phyloP scores from a whole-genome alignment of 1,140 invertebrate species.

The Lasaia peninsularis region DNA sequence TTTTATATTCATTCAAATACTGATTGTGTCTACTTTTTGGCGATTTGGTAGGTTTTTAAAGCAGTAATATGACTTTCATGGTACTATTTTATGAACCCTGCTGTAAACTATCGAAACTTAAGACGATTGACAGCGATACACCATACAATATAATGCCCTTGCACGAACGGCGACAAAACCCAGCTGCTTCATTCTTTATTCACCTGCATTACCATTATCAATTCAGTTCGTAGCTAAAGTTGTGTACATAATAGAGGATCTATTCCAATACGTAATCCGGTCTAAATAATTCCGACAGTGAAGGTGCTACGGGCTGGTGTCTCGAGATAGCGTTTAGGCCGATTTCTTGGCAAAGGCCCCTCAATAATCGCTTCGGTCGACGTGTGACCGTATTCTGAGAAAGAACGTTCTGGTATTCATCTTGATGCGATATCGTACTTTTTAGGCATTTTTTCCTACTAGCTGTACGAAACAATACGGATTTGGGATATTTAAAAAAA shows the following conservation, averaged over 20 bases:
- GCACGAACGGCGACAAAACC: neutral
- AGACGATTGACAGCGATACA: too few species aligned
- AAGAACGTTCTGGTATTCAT: neutral
- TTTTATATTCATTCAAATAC: too few species aligned
- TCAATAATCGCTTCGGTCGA: constrained; percentile 28
- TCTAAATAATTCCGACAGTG: constrained; percentile 28
- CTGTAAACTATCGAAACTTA: too few species aligned
- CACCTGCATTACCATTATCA: constrained; percentile 3
- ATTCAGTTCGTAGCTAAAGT: constrained; percentile 9
- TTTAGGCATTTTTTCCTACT: too few species aligned
- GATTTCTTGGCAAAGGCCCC: constrained; percentile 32
- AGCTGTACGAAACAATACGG: too few species aligned
- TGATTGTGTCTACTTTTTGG: too few species aligned
- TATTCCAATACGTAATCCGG: constrained; percentile 27
- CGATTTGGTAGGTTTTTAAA: too few species aligned
- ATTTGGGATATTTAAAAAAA: too few species aligned
- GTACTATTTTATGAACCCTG: too few species aligned
- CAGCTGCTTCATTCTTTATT: neutral
- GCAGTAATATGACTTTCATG: too few species aligned
- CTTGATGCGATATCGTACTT: neutral
- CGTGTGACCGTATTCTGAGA: constrained; percentile 13
- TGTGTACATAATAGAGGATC: constrained; percentile 11
- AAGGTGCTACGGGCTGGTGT: constrained; percentile 23
- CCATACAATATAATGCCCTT: neutral
- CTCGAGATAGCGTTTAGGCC: constrained; percentile 36